Evolutionary conservation across 2,797 vertebrate genomes (phyloP).

Genomic region (Acipenser ruthenus): DNA sequence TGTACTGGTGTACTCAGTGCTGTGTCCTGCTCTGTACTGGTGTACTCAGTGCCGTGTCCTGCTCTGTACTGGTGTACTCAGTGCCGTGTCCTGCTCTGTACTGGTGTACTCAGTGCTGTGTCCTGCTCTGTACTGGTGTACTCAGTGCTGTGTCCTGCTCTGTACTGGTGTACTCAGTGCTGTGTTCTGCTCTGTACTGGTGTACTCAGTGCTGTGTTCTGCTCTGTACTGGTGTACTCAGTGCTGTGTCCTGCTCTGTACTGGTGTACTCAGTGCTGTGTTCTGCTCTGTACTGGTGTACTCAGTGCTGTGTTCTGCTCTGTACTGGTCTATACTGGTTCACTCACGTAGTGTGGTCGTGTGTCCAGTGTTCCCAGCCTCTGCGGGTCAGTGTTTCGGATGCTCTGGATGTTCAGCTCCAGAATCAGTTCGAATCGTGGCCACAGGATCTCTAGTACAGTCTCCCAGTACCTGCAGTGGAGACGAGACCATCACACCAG

Average conservation of each 20-base stretch:
- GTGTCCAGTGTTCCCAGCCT: slow-evolving; percentile 81
- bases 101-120: no score
- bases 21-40: background rate
- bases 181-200: background rate
- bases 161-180: no score
- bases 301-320: background rate
- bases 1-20: no score
- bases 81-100: background rate
- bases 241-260: background rate
- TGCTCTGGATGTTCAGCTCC: slow-evolving; percentile 88
- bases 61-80: no score
- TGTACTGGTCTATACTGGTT: background rate
- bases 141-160: no score
- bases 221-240: no score
- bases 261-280: no score
- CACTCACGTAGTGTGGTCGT: slow-evolving; percentile 77
- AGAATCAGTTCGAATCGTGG: slow-evolving; percentile 82
- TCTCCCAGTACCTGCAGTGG: slow-evolving; percentile 77
- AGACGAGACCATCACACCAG: background rate
- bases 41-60: no score
- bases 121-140: background rate
- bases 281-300: background rate
- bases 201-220: no score
- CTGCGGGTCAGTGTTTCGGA: slow-evolving; percentile 84
- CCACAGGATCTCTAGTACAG: slow-evolving; percentile 80